phyloP scores from a whole-genome alignment of 2,888 invertebrate genomes.

The Iphiclides podalirius region DNA sequence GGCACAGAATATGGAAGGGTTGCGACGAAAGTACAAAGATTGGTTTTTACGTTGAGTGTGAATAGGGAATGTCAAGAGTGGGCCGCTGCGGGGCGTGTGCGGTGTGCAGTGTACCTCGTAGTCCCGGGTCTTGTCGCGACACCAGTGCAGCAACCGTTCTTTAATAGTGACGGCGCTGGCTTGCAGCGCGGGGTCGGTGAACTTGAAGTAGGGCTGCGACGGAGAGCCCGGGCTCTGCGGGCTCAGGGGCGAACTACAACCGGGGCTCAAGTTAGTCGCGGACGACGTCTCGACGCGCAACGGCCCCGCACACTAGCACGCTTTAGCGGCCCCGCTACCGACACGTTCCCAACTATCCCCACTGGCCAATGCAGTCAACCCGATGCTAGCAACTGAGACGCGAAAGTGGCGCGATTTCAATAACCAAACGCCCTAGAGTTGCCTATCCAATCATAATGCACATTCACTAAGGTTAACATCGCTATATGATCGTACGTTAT shows the following conservation, averaged over 20 bases:
- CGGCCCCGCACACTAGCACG: constrained; percentile 17
- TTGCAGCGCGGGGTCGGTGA: constrained; percentile 93
- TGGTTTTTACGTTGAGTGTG: not conserved
- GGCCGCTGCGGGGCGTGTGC: constrained; percentile 36
- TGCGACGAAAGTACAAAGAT: not conserved
- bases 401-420: no score
- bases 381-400: not conserved
- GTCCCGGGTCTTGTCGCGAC: constrained; percentile 97
- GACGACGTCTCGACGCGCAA: constrained; percentile 28
- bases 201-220: constrained; percentile 90
- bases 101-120: constrained; percentile 89
- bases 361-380: not conserved
- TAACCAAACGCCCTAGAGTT: no score
- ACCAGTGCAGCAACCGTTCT: constrained; percentile 98
- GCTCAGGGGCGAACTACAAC: constrained; percentile 87
- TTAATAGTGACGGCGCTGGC: constrained; percentile 97
- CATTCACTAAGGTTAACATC: no score
- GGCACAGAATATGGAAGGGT: constrained; percentile 8
- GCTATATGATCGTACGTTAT: no score
- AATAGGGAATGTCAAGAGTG: constrained; percentile 26
- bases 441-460: no score
- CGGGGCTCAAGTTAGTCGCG: constrained; percentile 65
- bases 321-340: constrained; percentile 5
- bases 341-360: not conserved
- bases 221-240: constrained; percentile 82